phyloP scores from a whole-genome alignment of 2,113 vertebrate genomes.

The Podarcis raffonei region DNA sequence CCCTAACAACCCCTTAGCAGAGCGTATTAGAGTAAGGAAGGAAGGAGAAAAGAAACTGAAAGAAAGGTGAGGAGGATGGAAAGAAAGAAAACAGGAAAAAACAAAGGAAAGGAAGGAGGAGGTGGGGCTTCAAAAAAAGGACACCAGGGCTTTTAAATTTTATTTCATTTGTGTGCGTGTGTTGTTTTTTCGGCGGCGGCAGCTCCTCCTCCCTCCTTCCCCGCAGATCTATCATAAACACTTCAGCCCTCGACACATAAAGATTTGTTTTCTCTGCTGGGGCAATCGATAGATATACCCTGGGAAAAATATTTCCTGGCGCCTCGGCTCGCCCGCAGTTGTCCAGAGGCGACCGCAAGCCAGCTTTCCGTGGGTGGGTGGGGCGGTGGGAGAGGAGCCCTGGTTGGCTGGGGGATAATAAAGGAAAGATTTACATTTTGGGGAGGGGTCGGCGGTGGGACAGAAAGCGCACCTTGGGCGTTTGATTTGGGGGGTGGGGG shows the following conservation, averaged over 20 bases:
- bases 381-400: background rate
- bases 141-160: too few relatives aligned
- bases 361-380: too few relatives aligned
- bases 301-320: background rate
- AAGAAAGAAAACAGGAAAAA: too few relatives aligned
- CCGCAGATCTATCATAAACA: slow-evolving; percentile 10
- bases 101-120: too few relatives aligned
- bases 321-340: background rate
- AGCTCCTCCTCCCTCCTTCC: background rate
- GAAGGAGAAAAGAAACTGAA: too few relatives aligned
- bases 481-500: too few relatives aligned
- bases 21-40: background rate
- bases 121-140: too few relatives aligned
- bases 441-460: background rate
- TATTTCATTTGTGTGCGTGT: too few relatives aligned
- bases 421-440: background rate
- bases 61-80: background rate
- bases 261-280: background rate
- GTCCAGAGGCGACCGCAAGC: background rate
- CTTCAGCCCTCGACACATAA: background rate
- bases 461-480: background rate
- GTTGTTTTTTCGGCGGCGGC: too few relatives aligned
- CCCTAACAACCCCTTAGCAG: background rate
- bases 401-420: background rate
- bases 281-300: background rate